A percentile compares a stretch with the other conserved stretches of the same genome.
Evolutionary conservation across 2,797 vertebrate genomes (phyloP).

Genomic region (Salarias fasciatus): DNA sequence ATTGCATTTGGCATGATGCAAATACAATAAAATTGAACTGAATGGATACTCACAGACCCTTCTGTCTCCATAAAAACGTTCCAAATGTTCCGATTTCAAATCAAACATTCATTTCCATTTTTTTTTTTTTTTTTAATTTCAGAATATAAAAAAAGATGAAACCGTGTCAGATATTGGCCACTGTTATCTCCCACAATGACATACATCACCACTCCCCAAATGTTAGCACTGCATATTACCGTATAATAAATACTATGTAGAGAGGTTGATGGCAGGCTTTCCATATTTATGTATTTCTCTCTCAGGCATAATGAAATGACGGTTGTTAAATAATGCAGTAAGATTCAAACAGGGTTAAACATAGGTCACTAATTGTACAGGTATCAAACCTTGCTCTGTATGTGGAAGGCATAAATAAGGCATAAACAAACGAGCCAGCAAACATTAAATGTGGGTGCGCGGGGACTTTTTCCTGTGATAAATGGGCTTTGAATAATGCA

Average conservation of each 20-base stretch:
- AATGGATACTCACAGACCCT: background rate
- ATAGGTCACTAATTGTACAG: slow-evolving; percentile 63
- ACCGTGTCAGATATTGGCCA: background rate
- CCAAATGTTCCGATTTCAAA: background rate
- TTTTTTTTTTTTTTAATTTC: no score
- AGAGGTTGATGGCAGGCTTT: slow-evolving; percentile 8
- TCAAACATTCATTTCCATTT: no score
- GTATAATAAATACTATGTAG: slow-evolving; percentile 9
- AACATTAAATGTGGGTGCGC: slow-evolving; percentile 64
- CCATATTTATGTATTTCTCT: slow-evolving; percentile 24
- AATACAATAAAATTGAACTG: no score
- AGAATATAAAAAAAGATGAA: no score
- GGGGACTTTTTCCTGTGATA: slow-evolving; percentile 66
- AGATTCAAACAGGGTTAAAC: slow-evolving; percentile 58
- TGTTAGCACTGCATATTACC: slow-evolving; percentile 9
- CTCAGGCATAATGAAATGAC: slow-evolving; percentile 40
- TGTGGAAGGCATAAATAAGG: slow-evolving; percentile 67
- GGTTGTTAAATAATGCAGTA: slow-evolving; percentile 51
- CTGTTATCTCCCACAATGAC: background rate
- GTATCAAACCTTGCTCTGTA: slow-evolving; percentile 47
- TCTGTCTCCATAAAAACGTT: background rate
- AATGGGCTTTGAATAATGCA: slow-evolving; percentile 77
- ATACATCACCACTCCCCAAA: slow-evolving; percentile 23
- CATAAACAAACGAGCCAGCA: slow-evolving; percentile 63
- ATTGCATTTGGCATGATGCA: no score